These are phyloP conservation scores for Yponomeuta evonymella DNA, from an alignment of 2,888 invertebrate genomes.

Conservation along the genomic window DNA sequence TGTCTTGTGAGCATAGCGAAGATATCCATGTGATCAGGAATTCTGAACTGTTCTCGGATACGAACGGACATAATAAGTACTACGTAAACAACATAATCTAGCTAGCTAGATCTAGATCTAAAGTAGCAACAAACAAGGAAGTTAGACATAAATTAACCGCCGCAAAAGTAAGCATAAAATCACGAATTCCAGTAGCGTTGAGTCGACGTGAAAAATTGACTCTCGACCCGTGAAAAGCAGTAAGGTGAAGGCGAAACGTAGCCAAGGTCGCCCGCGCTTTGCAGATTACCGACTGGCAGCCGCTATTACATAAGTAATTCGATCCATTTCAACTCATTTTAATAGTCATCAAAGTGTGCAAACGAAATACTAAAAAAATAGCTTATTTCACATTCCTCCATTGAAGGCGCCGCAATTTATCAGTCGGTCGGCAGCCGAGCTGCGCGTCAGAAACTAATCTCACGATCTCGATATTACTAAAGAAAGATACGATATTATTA, in stretches of 20 bases:
- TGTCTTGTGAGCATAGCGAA: no score
- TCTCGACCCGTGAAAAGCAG: constrained; percentile 29
- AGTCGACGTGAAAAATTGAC: constrained; percentile 24
- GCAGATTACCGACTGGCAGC: background rate
- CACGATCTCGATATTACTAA: constrained; percentile 45
- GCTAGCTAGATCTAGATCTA: no score
- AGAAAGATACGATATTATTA: constrained; percentile 25
- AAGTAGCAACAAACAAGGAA: background rate
- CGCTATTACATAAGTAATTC: background rate
- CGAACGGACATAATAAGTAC: no score
- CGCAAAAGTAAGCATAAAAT: constrained; percentile 5
- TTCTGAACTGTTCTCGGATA: no score
- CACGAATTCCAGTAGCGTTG: constrained; percentile 1
- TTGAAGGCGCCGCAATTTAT: background rate
- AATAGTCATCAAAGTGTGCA: background rate
- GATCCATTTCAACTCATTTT: background rate
- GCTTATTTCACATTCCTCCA: background rate
- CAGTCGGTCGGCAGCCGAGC: background rate
- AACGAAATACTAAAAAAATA: background rate
- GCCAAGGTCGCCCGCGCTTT: constrained; percentile 26
- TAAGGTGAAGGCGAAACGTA: constrained; percentile 28
- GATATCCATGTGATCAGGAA: no score
- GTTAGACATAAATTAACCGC: background rate
- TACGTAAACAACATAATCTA: no score
- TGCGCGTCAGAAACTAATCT: constrained; percentile 25